A percentile compares a stretch with the other conserved stretches of the same genome.
Evolutionary conservation across 1,140 invertebrate species (phyloP).

Genomic region (Ditylenchus dipsaci): DNA sequence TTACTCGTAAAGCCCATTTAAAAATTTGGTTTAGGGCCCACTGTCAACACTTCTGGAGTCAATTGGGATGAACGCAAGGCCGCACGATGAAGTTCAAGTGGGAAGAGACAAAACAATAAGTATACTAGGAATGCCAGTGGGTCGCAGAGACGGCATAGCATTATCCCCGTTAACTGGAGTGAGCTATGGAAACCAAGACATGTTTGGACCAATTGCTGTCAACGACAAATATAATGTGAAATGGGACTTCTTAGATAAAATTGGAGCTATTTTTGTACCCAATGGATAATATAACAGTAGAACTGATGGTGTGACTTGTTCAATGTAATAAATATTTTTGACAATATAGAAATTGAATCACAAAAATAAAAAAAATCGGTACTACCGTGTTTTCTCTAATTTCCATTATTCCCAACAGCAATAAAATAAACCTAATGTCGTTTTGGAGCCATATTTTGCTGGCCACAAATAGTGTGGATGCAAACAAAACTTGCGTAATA

Average conservation of each 20-base stretch:
- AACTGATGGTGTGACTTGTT: no score
- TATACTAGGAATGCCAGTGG: constrained; percentile 41
- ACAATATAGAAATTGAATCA: no score
- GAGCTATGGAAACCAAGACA: constrained; percentile 33
- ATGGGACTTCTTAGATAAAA: constrained; percentile 42
- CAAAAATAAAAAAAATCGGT: no score
- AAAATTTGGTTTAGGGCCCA: background rate
- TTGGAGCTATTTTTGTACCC: constrained; percentile 5
- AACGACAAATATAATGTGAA: constrained; percentile 43
- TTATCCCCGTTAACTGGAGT: constrained; percentile 34
- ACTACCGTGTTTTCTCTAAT: no score
- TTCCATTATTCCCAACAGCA: no score
- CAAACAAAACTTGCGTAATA: no score
- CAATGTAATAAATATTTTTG: no score
- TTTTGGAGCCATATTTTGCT: no score
- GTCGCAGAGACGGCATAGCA: constrained; percentile 33
- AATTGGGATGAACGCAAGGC: constrained; percentile 27
- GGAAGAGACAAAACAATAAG: constrained; percentile 34
- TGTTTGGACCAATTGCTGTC: constrained; percentile 43
- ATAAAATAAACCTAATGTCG: no score
- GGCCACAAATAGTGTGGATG: no score
- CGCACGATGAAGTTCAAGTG: constrained; percentile 35
- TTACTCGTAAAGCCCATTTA: no score
- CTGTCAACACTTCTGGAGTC: constrained; percentile 23
- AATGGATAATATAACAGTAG: no score